Evolutionary conservation across 2,797 vertebrate genomes (phyloP).

Genomic region (Cyclopterus lumpus): DNA sequence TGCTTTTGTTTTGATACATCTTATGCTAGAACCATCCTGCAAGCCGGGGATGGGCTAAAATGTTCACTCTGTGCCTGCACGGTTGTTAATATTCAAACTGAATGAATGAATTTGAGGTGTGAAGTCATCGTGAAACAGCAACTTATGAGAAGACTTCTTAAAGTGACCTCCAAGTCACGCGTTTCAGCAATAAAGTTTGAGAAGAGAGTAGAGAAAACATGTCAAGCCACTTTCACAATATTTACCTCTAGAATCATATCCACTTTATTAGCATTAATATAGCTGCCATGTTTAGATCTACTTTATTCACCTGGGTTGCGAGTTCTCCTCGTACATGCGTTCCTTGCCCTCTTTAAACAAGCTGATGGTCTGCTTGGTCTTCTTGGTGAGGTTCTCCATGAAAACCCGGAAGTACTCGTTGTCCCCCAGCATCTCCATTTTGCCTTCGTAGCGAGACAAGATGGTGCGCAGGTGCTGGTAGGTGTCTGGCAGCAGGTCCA

Average conservation of each 20-base stretch:
- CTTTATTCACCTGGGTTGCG: constrained; percentile 92
- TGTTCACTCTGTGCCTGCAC: constrained; percentile 20
- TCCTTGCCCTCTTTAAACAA: constrained; percentile 99
- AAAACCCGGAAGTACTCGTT: constrained; percentile 99
- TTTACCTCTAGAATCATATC: not conserved
- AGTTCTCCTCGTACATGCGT: constrained; percentile 99
- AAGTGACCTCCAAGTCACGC: not conserved
- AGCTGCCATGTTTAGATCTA: not conserved
- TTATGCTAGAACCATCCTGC: constrained; percentile 48
- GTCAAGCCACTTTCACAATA: not conserved
- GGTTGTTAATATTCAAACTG: constrained; percentile 25
- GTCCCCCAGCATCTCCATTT: constrained; percentile 97
- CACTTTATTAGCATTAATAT: not conserved
- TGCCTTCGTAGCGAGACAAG: constrained; percentile 95
- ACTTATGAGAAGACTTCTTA: constrained; percentile 1
- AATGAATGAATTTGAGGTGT: constrained; percentile 28
- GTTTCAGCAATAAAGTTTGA: not conserved
- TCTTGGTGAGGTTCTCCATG: constrained; percentile 98
- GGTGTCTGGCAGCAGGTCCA: constrained; percentile 97
- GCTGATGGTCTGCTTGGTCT: constrained; percentile 99
- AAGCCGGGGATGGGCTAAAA: constrained; percentile 20
- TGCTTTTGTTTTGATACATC: constrained; percentile 50
- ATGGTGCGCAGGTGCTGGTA: constrained; percentile 98
- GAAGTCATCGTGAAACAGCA: not conserved
- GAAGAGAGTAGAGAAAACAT: not conserved